Conservation (phyloP, 2,113 vertebrate genomes). For the Proteles cristata region DNA sequence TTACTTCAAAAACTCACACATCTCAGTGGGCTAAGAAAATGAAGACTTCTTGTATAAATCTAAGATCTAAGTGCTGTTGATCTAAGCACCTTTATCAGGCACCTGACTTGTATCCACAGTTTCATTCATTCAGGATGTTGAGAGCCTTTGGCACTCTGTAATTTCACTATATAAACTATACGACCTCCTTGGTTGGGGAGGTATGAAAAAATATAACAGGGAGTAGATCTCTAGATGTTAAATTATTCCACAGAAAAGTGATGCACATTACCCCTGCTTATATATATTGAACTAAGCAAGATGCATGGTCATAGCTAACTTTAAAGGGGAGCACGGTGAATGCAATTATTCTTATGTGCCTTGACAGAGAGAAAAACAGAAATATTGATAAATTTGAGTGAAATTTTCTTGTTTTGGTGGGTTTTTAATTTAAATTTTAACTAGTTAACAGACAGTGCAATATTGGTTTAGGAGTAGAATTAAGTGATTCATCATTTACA, state of each 20-base stretch:
- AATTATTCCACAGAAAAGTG: slow-evolving; percentile 23
- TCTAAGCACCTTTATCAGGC: not conserved
- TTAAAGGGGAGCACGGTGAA: not conserved
- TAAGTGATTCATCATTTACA: not conserved
- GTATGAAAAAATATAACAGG: not conserved
- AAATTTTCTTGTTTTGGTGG: not conserved
- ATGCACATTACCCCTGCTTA: not conserved
- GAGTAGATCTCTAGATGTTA: not conserved
- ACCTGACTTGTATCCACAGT: not conserved
- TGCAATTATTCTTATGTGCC: not conserved
- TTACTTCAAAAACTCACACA: not conserved
- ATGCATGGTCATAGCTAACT: not conserved
- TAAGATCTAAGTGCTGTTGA: not conserved
- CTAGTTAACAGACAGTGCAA: not conserved
- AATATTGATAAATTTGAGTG: not conserved
- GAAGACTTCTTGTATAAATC: not conserved
- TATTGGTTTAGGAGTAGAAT: not conserved
- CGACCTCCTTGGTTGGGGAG: not conserved
- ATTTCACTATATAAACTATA: not conserved
- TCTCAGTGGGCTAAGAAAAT: not conserved
- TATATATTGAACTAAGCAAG: not conserved
- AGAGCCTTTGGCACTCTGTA: not conserved
- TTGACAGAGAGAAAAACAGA: not conserved
- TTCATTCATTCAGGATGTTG: not conserved
- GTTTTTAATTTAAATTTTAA: not conserved